Evolutionary conservation across 2,113 vertebrate species (phyloP).

Genomic region (Thunnus maccoyii): DNA sequence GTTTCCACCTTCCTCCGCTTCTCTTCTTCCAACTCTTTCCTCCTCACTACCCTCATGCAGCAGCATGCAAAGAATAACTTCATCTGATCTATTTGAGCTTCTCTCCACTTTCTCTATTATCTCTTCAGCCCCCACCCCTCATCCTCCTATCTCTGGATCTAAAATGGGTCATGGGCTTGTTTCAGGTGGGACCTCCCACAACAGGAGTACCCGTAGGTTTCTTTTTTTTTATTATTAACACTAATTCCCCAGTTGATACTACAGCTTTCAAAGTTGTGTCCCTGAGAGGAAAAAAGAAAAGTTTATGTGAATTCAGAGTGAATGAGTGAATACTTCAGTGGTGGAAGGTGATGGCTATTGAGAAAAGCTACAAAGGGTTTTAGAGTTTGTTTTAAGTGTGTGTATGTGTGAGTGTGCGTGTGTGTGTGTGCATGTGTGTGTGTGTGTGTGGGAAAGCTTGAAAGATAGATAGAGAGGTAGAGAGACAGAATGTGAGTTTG

Average conservation of each 20-base stretch:
- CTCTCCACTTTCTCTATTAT: conserved; percentile 13
- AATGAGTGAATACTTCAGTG: conserved; percentile 7
- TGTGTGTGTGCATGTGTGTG: not conserved
- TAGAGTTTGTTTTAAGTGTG: not conserved
- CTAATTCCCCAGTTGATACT: conserved; percentile 40
- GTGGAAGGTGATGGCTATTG: not conserved
- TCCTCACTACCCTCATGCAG: conserved; percentile 23
- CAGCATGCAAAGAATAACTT: conserved; percentile 37
- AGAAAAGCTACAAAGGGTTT: not conserved
- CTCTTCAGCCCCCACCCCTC: not conserved
- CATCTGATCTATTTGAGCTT: conserved; percentile 50
- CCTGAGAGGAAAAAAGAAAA: not conserved
- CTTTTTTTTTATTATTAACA: conserved; percentile 3
- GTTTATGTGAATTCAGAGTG: conserved; percentile 20
- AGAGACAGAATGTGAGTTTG: conserved; percentile 44
- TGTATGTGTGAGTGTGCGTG: not conserved
- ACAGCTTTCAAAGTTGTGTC: conserved; percentile 14
- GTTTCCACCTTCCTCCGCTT: conserved; percentile 39
- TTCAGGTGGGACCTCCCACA: conserved; percentile 42
- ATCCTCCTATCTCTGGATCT: conserved; percentile 35
- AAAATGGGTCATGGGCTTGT: conserved; percentile 46
- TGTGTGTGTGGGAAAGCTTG: conserved; percentile 6
- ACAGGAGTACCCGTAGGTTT: conserved; percentile 7
- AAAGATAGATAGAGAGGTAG: conserved; percentile 18
- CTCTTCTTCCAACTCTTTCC: conserved; percentile 20